Conservation (phyloP, 2,888 invertebrate species). For the Creontiades dilutus region DNA sequence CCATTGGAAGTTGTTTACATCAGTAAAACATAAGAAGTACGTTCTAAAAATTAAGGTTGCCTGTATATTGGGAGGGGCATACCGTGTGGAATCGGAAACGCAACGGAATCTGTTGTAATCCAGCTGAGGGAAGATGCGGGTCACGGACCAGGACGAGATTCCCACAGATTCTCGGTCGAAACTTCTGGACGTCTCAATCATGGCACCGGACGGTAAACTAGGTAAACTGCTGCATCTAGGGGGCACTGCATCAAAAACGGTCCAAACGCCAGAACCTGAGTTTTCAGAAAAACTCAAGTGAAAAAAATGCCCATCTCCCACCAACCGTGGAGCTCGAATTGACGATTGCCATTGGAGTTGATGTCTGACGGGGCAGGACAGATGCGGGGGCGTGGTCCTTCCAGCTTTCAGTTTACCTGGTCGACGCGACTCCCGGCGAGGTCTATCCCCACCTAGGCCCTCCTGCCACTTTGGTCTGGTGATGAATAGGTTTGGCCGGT, state of each 20-base stretch:
- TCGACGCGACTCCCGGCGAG: slow-evolving; percentile 14
- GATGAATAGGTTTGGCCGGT: slow-evolving; percentile 61
- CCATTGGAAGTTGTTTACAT: no score
- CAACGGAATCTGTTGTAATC: neutral
- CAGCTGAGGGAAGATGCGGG: slow-evolving; percentile 15
- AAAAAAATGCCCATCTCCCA: neutral
- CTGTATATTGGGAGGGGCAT: neutral
- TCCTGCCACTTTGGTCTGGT: slow-evolving; percentile 38
- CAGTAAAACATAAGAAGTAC: no score
- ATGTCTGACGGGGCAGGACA: slow-evolving; percentile 59
- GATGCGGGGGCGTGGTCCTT: slow-evolving; percentile 68
- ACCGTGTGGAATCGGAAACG: neutral
- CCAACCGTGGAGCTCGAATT: neutral
- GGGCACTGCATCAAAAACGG: slow-evolving; percentile 25
- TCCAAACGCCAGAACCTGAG: neutral
- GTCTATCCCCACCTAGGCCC: neutral
- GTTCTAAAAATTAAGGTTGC: no score
- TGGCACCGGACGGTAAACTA: slow-evolving; percentile 42
- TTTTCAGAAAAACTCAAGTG: neutral
- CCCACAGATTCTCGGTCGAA: slow-evolving; percentile 2
- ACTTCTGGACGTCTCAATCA: slow-evolving; percentile 59
- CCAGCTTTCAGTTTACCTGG: slow-evolving; percentile 51
- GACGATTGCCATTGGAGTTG: slow-evolving; percentile 56
- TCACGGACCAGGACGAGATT: slow-evolving; percentile 40
- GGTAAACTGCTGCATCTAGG: slow-evolving; percentile 26